A percentile compares a stretch with the other conserved stretches of the same genome.
Conservation (phyloP, 1,140 invertebrate genomes). For the Brachionus asplanchnoidis region DNA sequence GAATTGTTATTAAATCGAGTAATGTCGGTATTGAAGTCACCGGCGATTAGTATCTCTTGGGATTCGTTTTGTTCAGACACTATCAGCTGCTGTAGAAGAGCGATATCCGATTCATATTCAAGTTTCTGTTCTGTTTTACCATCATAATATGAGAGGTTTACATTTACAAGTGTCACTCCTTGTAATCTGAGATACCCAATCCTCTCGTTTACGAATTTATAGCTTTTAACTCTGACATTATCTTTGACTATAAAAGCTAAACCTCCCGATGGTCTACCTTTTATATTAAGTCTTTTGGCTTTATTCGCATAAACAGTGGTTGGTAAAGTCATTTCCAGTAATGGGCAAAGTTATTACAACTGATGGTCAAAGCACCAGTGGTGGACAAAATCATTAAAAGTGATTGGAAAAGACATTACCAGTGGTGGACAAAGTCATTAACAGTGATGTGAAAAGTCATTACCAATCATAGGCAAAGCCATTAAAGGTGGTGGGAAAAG, state of each 20-base stretch:
- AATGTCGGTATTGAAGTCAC: background rate
- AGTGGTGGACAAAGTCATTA: no score
- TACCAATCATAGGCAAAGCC: no score
- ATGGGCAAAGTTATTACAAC: no score
- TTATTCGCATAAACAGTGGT: no score
- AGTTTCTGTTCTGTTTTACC: background rate
- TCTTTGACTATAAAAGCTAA: constrained; percentile 6
- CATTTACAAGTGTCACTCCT: background rate
- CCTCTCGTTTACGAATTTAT: background rate
- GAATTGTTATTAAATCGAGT: background rate
- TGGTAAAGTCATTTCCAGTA: no score
- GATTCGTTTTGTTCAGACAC: background rate
- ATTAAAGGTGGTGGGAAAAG: no score
- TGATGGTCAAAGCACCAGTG: no score
- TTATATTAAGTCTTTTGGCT: no score
- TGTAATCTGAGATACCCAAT: background rate
- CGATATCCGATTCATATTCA: background rate
- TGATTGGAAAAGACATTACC: no score
- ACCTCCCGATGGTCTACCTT: no score
- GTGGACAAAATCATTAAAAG: no score
- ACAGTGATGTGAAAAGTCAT: no score
- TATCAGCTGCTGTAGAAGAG: background rate
- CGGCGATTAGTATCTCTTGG: background rate
- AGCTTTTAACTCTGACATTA: background rate
- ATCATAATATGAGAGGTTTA: background rate